phyloP scores from a whole-genome alignment of 2,113 vertebrate genomes.

The Gulo gulo region DNA sequence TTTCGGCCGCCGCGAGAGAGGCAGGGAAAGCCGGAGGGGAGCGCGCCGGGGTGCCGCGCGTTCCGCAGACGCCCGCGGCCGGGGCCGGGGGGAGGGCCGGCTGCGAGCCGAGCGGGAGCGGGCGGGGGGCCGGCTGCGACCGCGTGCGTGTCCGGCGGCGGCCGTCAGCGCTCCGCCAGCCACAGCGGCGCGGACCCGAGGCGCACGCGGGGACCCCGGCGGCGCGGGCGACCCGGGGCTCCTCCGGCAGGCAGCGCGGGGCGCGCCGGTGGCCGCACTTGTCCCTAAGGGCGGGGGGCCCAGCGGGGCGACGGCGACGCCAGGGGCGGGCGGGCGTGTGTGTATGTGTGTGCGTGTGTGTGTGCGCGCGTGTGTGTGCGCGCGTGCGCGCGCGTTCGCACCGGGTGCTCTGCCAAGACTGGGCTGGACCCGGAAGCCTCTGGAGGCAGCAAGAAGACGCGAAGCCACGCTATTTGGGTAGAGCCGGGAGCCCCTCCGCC shows the following conservation, averaged over 20 bases:
- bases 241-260: neutral
- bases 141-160: neutral
- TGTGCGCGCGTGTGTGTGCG: neutral
- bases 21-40: neutral
- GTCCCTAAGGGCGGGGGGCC: slow-evolving; percentile 35
- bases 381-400: neutral
- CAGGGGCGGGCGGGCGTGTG: neutral
- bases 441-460: neutral
- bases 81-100: neutral
- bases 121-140: neutral
- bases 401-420: neutral
- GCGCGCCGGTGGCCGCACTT: neutral
- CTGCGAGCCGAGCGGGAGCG: neutral
- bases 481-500: neutral
- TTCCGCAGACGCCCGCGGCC: neutral
- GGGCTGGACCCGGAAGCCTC: neutral
- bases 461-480: neutral
- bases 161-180: neutral
- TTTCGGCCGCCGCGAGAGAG: neutral
- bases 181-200: neutral
- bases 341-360: neutral
- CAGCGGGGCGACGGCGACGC: neutral
- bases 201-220: slow-evolving; percentile 14
- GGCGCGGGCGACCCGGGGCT: neutral
- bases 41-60: neutral